phyloP scores from a whole-genome alignment of 1,140 invertebrate species.

The Cherax destructor region DNA sequence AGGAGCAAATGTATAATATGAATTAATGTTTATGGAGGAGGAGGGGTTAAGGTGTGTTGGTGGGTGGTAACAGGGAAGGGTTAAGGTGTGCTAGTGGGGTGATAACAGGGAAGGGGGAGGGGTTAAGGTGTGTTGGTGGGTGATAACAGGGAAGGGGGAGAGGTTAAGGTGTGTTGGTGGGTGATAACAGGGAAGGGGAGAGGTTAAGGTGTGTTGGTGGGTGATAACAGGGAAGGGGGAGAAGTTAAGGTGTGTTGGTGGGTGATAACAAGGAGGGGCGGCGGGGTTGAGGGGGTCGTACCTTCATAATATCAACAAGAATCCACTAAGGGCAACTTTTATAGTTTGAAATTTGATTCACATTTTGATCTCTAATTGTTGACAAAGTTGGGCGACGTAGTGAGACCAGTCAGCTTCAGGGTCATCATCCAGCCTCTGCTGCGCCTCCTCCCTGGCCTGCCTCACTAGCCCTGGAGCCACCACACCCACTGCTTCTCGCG shows the following conservation, averaged over 20 bases:
- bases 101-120: background rate
- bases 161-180: background rate
- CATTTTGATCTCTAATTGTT: constrained; percentile 53
- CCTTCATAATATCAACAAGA: background rate
- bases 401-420: constrained; percentile 34
- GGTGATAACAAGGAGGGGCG: background rate
- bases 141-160: background rate
- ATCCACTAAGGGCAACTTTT: background rate
- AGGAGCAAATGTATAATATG: background rate
- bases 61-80: background rate
- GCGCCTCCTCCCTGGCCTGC: constrained; percentile 37
- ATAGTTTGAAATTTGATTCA: constrained; percentile 27
- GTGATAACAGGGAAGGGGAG: background rate
- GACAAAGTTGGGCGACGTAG: constrained; percentile 53
- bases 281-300: background rate
- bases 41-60: background rate
- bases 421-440: background rate
- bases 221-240: background rate
- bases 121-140: background rate
- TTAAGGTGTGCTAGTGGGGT: background rate
- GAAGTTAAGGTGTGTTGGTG: background rate
- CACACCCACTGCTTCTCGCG: constrained; percentile 17
- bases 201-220: background rate
- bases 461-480: constrained; percentile 38
- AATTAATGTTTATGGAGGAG: background rate